Evolutionary conservation across 2,888 invertebrate species (phyloP), one percentile per base, ranked within the genome.

Genomic region (Chironomus tentans): DNA sequence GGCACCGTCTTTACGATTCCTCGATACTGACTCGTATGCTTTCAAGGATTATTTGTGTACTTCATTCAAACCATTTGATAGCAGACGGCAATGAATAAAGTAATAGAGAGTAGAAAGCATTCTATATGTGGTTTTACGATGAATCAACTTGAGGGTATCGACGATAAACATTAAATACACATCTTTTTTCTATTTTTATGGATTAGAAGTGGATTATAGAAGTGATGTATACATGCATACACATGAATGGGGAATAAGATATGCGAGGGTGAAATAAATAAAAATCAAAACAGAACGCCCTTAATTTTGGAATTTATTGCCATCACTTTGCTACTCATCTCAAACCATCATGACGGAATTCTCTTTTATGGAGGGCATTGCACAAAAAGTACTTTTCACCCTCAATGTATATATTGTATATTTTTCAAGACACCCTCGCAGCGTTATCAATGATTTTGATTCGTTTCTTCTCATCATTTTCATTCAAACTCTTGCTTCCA

Each of bases 251-350:
- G 21, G 65, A 65, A 15, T 68, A 48, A 48, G 21, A 47, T 70
- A 28, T 48, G 70, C 48, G 48, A 21, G 71, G 70, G 38, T 46
- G 38, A 62, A 72, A 72, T 72, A 72, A 72, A 72, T 72, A 72
- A 74, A 74, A 74, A 56, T 74, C 74, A 74, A 74, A 74, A 74
- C 68, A 74, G 50, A 74, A 74, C 74, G 74, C 74, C 74, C 74
- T 22, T 24, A 68, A 74, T 68, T 74, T 74, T 18, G 50, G 73
- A 38, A 38, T 74, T 74, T 74, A 74, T 74, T 68, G 74, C 74
- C 24, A 62, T 61, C 62, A 61, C 61, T 62, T 50, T 38, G 38
- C 24, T 22, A 65, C 65, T 65, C 65, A 56, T 56, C 15, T 56
- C 56, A 56, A 38, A 38, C 38, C 38, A 38, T 38, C 38, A 38